Conservation (phyloP, 2,888 invertebrate genomes). For the Tipula vernalis region DNA sequence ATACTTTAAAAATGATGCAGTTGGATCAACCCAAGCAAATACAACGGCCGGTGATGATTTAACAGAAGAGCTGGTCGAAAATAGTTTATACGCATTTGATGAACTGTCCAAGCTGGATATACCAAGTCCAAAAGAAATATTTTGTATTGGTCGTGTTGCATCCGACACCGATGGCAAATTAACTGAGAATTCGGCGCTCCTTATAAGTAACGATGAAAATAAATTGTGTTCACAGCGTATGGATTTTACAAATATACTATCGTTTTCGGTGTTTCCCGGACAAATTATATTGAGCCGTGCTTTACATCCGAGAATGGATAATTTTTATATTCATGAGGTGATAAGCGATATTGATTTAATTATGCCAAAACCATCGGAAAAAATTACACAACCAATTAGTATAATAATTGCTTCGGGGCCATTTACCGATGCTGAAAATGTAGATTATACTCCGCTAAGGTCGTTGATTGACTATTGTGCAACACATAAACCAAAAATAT, state of each 20-base stretch:
- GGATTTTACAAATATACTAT: slow-evolving; percentile 38
- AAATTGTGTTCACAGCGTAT: slow-evolving; percentile 38
- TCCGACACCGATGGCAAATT: slow-evolving; percentile 62
- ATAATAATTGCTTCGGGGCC: slow-evolving; percentile 74
- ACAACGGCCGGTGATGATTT: background rate
- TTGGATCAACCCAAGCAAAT: background rate
- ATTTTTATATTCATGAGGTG: slow-evolving; percentile 53
- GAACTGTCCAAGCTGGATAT: slow-evolving; percentile 29
- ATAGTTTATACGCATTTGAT: slow-evolving; percentile 17
- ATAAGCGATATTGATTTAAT: slow-evolving; percentile 41
- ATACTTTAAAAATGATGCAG: slow-evolving; percentile 21
- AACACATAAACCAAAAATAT: slow-evolving; percentile 60
- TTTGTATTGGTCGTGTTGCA: slow-evolving; percentile 55
- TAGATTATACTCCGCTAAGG: slow-evolving; percentile 67
- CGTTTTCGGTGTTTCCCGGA: slow-evolving; percentile 32
- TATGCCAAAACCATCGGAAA: slow-evolving; percentile 33
- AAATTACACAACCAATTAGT: slow-evolving; percentile 43
- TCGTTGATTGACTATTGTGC: slow-evolving; percentile 58
- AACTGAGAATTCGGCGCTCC: slow-evolving; percentile 52
- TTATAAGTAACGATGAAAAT: slow-evolving; percentile 51
- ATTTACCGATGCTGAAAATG: slow-evolving; percentile 62
- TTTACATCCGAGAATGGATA: slow-evolving; percentile 54
- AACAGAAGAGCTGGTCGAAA: background rate
- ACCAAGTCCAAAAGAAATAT: slow-evolving; percentile 26
- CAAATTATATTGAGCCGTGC: slow-evolving; percentile 55